Percentiles rank a stretch among this genome's conserved stretches.
These are phyloP conservation scores for Drosophila nebulosa DNA, from an alignment of 1,140 invertebrate genomes.

Conservation along the genomic window DNA sequence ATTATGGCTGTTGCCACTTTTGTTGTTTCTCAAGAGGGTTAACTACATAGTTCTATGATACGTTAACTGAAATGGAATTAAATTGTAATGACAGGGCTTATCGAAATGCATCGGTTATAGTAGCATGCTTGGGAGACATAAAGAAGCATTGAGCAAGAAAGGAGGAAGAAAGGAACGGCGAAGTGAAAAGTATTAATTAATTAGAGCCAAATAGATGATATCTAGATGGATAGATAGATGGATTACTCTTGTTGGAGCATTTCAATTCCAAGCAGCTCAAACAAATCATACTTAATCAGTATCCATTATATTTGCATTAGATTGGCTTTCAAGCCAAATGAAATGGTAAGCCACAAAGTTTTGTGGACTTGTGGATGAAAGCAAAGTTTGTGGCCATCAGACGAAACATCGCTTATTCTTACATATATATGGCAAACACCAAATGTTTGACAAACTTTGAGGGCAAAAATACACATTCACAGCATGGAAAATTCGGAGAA, in stretches of 20 bases:
- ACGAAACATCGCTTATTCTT: slow-evolving; percentile 32
- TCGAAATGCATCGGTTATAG: slow-evolving; percentile 37
- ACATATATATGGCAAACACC: slow-evolving; percentile 29
- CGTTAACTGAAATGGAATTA: slow-evolving; percentile 30
- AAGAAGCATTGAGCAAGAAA: slow-evolving; percentile 1
- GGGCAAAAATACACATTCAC: slow-evolving; percentile 8
- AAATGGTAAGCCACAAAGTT: slow-evolving; percentile 30
- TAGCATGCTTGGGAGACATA: slow-evolving; percentile 24
- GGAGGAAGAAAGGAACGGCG: background rate
- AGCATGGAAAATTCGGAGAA: background rate
- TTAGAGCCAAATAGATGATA: background rate
- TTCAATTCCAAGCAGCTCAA: background rate
- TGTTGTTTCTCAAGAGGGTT: background rate
- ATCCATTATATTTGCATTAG: slow-evolving; percentile 59
- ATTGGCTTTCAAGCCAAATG: background rate
- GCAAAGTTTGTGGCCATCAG: slow-evolving; percentile 30
- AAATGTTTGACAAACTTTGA: slow-evolving; percentile 41
- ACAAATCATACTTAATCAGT: slow-evolving; percentile 34
- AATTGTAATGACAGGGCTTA: slow-evolving; percentile 34
- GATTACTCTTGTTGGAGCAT: background rate
- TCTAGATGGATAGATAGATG: background rate
- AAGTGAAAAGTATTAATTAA: slow-evolving; percentile 32
- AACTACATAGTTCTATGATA: slow-evolving; percentile 31
- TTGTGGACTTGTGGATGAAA: background rate
- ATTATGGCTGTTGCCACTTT: background rate